These are phyloP conservation scores for Callaeas wilsoni DNA, from an alignment of 2,113 vertebrate genomes.

Conservation along the genomic window DNA sequence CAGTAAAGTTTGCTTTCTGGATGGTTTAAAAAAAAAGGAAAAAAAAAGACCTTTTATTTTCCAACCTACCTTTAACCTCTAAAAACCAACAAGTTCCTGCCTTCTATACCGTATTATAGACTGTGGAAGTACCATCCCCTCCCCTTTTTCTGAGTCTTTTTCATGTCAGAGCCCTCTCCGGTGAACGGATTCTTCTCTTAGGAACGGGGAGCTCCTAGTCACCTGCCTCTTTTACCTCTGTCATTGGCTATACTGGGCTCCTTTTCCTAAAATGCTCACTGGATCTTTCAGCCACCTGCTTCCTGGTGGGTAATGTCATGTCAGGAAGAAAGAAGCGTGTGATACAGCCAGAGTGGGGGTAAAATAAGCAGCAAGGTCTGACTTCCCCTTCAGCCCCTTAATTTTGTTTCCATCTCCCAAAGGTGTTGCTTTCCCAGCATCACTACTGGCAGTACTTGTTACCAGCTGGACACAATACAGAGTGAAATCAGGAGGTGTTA, in stretches of 20 bases:
- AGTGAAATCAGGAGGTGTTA: background rate
- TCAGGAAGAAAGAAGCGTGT: accelerated
- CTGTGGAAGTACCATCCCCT: background rate
- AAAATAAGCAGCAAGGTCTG: background rate
- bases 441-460: background rate
- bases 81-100: background rate
- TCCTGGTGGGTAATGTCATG: background rate
- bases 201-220: background rate
- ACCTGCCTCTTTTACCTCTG: background rate
- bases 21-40: background rate
- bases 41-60: background rate
- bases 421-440: background rate
- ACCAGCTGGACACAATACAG: background rate
- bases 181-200: background rate
- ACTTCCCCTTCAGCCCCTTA: background rate
- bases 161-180: background rate
- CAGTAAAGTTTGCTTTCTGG: background rate
- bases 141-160: background rate
- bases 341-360: background rate
- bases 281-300: background rate
- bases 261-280: background rate
- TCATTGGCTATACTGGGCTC: background rate
- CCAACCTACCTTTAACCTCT: background rate
- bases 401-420: background rate
- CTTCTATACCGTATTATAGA: background rate